A percentile compares a stretch with the other conserved stretches of the same genome.
These are phyloP conservation scores for Frieseomelitta varia DNA, from an alignment of 1,140 invertebrate genomes.

Conservation along the genomic window DNA sequence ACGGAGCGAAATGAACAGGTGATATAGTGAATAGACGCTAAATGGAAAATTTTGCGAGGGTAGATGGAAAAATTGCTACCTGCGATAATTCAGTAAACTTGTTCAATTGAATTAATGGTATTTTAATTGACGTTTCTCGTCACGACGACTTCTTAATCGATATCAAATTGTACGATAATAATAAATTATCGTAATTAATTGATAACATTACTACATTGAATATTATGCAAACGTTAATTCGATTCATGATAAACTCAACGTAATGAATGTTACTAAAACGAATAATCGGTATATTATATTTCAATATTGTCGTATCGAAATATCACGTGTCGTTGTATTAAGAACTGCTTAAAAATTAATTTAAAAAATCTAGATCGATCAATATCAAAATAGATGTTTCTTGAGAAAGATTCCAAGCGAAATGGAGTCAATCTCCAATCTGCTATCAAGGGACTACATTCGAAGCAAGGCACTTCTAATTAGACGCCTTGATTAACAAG, in stretches of 20 bases:
- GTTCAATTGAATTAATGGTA: background rate
- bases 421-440: background rate
- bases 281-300: background rate
- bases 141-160: background rate
- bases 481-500: slow-evolving; percentile 6
- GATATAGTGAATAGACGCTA: background rate
- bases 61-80: background rate
- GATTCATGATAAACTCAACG: background rate
- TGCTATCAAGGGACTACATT: no score
- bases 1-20: slow-evolving; percentile 3
- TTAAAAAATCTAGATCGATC: background rate
- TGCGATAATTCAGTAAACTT: background rate
- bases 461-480: background rate
- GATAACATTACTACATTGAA: no score
- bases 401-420: background rate
- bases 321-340: no score
- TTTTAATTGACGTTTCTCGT: background rate
- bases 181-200: background rate
- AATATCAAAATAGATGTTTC: background rate
- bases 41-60: background rate
- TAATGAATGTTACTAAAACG: background rate
- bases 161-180: background rate
- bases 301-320: no score
- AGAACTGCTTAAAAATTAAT: no score
- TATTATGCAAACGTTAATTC: no score